phyloP scores from a whole-genome alignment of 2,113 vertebrate genomes.

The Prionailurus bengalensis region DNA sequence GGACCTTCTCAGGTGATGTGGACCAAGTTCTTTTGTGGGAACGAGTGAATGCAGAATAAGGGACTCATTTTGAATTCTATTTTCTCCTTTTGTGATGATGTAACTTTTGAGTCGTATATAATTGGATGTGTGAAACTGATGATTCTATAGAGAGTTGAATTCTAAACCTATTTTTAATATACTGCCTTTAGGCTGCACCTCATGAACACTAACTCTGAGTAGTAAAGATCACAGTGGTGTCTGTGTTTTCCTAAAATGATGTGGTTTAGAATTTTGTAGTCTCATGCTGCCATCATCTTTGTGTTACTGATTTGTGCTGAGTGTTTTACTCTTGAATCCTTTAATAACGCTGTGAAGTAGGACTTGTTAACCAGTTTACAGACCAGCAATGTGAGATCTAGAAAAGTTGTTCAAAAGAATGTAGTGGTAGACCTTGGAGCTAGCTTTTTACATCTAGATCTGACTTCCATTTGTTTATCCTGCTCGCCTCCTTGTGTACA shows the following conservation, averaged over 20 bases:
- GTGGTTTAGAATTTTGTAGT: slow-evolving; percentile 29
- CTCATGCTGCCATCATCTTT: background rate
- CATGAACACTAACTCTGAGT: background rate
- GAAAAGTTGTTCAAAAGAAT: slow-evolving; percentile 20
- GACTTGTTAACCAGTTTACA: slow-evolving; percentile 34
- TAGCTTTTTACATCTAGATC: slow-evolving; percentile 27
- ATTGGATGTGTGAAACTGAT: background rate
- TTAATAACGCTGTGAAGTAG: background rate
- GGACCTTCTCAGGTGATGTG: background rate
- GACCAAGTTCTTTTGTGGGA: background rate
- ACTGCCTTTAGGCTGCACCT: background rate
- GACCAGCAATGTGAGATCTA: background rate
- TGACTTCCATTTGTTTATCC: background rate
- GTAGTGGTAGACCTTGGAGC: background rate
- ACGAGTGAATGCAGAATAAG: background rate
- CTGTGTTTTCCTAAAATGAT: background rate
- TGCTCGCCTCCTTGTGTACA: background rate
- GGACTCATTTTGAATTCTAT: background rate
- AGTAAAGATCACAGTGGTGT: background rate
- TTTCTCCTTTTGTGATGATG: background rate
- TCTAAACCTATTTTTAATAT: slow-evolving; percentile 42
- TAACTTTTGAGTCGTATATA: background rate
- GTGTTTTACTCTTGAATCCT: slow-evolving; percentile 34
- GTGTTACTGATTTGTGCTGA: slow-evolving; percentile 17
- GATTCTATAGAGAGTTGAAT: background rate